Base-by-base conservation (phyloP, 2,888 invertebrate genomes). In the Leucophenga montana region DNA sequence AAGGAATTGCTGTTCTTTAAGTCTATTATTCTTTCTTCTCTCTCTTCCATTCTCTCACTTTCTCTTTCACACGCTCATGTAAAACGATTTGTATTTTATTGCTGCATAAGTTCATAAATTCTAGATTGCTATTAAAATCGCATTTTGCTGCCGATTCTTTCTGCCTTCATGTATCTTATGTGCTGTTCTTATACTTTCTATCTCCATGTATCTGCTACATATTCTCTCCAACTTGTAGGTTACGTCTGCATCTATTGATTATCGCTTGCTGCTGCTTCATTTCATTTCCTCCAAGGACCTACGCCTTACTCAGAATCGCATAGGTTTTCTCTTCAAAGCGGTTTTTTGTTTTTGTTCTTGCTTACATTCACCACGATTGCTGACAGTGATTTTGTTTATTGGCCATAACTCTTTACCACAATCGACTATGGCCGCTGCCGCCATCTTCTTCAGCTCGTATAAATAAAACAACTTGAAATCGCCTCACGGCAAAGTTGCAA, bases 401-500 rank as follows among this genome's bases (percentile, higher is more conserved):
- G 81, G 75, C 82, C 83, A 83, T 83, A 84, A 84, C 82, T 85
- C 85, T 80, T 83, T 78, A 74, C 76, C 73, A 70, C 75, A 82
- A 76, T 72, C 77, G 73, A 71, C 72, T 68, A 67, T 64, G n/a
- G n/a, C n/a, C n/a, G 69, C 44, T 53, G 56, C 69, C n/a, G 13
- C 50, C 18, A 50, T 11, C 18, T 50, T 50, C 46, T n/a, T 8
- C 14, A 48, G 16, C n/a, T 39, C 4, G 5, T 11, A 39, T 5
- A 39, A 39, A 27, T 3, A 27, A 27, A 27, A 11, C 8, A 39
- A 39, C 39, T 39, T 39, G 39, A 39, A 39, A 39, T 39, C 11
- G 39, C 9, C 39, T 39, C 39, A 39, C 39, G 39, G 39, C 39
- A 39, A 54, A 54, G 54, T 54, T 20, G 20, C 13, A 20, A 11